phyloP scores from a whole-genome alignment of 2,113 vertebrate genomes.

The Nannospalax galili region DNA sequence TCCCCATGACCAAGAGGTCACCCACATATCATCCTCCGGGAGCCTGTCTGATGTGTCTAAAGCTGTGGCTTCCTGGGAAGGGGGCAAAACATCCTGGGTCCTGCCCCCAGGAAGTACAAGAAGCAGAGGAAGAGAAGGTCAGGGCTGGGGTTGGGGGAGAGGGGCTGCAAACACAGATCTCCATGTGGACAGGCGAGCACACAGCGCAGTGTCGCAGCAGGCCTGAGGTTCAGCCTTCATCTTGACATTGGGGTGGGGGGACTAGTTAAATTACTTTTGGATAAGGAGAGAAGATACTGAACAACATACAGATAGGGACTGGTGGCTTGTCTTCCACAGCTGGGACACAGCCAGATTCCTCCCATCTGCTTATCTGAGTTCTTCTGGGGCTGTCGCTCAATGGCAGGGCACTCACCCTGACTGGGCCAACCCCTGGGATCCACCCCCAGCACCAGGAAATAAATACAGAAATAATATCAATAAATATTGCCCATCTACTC shows the following conservation, averaged over 20 bases:
- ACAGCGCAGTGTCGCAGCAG: accelerated
- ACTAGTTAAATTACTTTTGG: neutral
- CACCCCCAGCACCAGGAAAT: neutral
- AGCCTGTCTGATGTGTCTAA: neutral
- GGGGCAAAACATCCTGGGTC: neutral
- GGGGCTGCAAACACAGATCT: neutral
- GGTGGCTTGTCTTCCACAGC: neutral
- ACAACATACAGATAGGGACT: neutral
- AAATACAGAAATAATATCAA: neutral
- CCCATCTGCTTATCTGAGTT: neutral
- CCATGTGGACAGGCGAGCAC: accelerated
- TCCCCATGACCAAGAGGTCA: neutral
- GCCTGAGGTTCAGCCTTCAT: neutral
- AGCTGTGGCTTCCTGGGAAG: neutral
- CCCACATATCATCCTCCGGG: neutral
- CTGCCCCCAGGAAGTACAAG: neutral
- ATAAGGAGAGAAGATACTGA: neutral
- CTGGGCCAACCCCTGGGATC: neutral
- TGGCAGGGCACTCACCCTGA: neutral
- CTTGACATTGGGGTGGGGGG: no score
- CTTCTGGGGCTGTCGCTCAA: neutral
- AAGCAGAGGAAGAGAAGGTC: neutral
- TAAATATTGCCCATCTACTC: neutral
- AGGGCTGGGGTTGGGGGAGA: accelerated
- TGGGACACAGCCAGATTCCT: neutral